Conservation (phyloP, 2,797 vertebrate species). For the Lutjanus argentimaculatus region DNA sequence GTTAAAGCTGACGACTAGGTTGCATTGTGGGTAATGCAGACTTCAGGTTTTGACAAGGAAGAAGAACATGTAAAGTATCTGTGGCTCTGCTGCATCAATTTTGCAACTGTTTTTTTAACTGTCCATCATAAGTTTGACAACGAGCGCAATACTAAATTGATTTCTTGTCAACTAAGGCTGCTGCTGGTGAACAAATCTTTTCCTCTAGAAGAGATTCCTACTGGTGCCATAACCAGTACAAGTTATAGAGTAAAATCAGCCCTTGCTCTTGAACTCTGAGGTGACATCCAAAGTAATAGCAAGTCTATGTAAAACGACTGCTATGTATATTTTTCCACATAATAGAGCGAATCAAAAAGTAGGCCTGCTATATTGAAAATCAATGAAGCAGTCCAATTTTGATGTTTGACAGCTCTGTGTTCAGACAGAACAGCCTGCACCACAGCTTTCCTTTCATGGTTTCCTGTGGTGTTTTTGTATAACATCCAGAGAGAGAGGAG, state of each 20-base stretch:
- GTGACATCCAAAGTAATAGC: background rate
- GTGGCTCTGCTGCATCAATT: background rate
- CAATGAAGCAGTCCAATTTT: conserved; percentile 43
- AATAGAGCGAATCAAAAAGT: conserved; percentile 6
- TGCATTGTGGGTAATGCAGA: background rate
- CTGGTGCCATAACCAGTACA: background rate
- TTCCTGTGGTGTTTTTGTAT: background rate
- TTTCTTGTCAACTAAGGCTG: background rate
- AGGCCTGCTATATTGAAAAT: conserved; percentile 31
- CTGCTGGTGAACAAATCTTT: background rate
- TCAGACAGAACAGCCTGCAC: conserved; percentile 5
- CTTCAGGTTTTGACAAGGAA: background rate
- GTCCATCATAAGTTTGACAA: background rate
- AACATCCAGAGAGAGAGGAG: background rate
- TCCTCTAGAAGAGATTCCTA: too few relatives aligned
- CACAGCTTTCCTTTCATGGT: conserved; percentile 7
- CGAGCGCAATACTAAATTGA: background rate
- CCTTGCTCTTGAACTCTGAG: conserved; percentile 3
- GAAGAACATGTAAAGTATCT: background rate
- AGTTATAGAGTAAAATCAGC: background rate
- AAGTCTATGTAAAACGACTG: background rate
- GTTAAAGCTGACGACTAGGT: background rate
- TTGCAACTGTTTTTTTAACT: background rate
- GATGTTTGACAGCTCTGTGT: conserved; percentile 28
- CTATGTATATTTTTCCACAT: conserved; percentile 4